Percentiles rank a stretch among this genome's conserved stretches.
phyloP scores from a whole-genome alignment of 2,797 vertebrate genomes.

The Rhodeus uyekii region DNA sequence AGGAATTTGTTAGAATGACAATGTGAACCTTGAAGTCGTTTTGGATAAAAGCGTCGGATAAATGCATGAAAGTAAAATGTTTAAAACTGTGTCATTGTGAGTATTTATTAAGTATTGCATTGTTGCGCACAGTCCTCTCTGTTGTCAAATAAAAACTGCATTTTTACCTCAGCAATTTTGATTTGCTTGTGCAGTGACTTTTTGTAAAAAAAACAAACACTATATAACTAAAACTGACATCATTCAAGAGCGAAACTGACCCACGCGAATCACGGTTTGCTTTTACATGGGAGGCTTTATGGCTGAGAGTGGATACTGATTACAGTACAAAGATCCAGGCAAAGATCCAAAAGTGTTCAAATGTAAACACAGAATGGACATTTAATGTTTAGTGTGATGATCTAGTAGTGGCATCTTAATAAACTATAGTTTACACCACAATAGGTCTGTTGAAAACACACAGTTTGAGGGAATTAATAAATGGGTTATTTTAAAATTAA shows the following conservation, averaged over 20 bases:
- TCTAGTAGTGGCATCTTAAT: neutral
- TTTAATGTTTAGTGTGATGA: neutral
- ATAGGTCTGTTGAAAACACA: neutral
- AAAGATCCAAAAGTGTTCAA: no score
- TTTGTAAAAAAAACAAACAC: no score
- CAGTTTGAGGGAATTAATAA: neutral
- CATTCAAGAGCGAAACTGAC: no score
- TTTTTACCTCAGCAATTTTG: no score
- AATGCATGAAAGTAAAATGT: no score
- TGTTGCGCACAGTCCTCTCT: neutral
- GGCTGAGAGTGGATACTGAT: neutral
- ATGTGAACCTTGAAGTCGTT: no score
- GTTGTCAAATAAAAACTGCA: neutral
- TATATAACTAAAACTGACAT: neutral
- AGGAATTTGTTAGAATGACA: no score
- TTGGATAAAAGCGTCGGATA: no score
- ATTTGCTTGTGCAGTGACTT: no score
- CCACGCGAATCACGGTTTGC: neutral
- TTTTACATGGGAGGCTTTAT: neutral
- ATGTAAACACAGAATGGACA: neutral
- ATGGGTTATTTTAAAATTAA: neutral
- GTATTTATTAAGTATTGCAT: neutral
- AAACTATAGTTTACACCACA: neutral
- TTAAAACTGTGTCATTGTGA: neutral
- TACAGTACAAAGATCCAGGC: neutral